Conservation (phyloP, 2,888 invertebrate genomes). For the Diarsia brunnea region DNA sequence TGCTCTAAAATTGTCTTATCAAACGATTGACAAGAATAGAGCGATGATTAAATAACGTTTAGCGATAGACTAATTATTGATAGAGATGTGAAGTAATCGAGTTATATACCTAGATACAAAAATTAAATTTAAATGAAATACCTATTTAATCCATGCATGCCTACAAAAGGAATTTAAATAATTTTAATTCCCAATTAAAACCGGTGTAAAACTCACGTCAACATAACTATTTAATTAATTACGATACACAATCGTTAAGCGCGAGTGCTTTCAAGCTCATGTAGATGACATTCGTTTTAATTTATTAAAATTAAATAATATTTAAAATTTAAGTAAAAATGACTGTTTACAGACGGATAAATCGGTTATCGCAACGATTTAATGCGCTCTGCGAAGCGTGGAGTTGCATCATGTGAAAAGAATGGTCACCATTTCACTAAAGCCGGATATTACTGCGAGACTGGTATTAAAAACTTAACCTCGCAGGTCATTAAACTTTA, state of each 20-base stretch:
- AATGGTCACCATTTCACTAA: background rate
- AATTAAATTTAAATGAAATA: background rate
- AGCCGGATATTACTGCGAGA: background rate
- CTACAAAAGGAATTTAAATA: background rate
- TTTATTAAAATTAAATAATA: constrained; percentile 17
- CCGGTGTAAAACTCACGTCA: background rate
- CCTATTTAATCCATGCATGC: background rate
- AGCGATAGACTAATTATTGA: background rate
- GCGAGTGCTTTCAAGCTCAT: constrained; percentile 15
- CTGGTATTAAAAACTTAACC: background rate
- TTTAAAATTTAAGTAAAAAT: constrained; percentile 8
- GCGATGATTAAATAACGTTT: background rate
- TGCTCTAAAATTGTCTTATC: background rate
- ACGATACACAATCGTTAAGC: background rate
- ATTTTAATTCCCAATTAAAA: constrained; percentile 3
- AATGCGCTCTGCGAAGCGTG: background rate
- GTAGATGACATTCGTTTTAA: constrained; percentile 28
- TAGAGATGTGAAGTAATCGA: background rate
- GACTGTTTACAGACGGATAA: constrained; percentile 21
- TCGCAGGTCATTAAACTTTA: background rate
- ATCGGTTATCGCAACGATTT: constrained; percentile 1
- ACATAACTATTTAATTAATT: constrained; percentile 34
- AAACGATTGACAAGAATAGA: background rate
- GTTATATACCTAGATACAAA: background rate
- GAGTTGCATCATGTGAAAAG: background rate